Evolutionary conservation across 2,113 vertebrate genomes (phyloP).

Genomic region (Melanerpes formicivorus): DNA sequence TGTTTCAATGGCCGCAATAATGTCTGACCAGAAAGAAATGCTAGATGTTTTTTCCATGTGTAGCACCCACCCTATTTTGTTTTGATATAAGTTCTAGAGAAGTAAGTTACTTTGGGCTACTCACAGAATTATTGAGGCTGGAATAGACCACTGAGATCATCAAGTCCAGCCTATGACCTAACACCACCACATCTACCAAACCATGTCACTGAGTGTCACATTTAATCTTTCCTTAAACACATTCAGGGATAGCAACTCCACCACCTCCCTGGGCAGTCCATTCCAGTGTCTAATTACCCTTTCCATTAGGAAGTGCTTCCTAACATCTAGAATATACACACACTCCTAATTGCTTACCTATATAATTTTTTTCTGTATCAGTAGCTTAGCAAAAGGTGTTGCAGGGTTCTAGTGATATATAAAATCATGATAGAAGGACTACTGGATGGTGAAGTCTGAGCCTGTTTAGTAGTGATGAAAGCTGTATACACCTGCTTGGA

Average conservation of each 20-base stretch:
- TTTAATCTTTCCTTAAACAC: too few species aligned
- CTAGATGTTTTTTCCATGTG: neutral
- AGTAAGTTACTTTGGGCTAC: neutral
- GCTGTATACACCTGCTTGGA: neutral
- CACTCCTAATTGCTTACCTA: neutral
- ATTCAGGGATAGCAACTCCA: too few species aligned
- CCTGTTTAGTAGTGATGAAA: neutral
- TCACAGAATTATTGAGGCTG: neutral
- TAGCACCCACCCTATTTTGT: neutral
- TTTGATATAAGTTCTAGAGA: neutral
- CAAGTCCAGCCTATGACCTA: too few species aligned
- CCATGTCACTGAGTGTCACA: too few species aligned
- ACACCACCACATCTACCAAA: too few species aligned
- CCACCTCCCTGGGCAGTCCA: too few species aligned
- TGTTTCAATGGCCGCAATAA: neutral
- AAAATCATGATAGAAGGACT: neutral
- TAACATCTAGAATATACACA: neutral
- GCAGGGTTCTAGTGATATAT: neutral
- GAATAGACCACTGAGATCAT: too few species aligned
- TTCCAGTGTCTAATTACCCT: too few species aligned
- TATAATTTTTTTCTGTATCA: neutral
- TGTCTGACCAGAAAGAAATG: neutral
- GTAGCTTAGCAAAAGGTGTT: neutral
- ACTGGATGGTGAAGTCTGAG: neutral
- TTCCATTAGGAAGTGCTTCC: too few species aligned